A percentile compares a stretch with the other conserved stretches of the same genome.
These are phyloP conservation scores for Cassiopea andromeda DNA, from an alignment of 30 jellyfish, hydroid and myxozoan genomes.

Conservation along the genomic window DNA sequence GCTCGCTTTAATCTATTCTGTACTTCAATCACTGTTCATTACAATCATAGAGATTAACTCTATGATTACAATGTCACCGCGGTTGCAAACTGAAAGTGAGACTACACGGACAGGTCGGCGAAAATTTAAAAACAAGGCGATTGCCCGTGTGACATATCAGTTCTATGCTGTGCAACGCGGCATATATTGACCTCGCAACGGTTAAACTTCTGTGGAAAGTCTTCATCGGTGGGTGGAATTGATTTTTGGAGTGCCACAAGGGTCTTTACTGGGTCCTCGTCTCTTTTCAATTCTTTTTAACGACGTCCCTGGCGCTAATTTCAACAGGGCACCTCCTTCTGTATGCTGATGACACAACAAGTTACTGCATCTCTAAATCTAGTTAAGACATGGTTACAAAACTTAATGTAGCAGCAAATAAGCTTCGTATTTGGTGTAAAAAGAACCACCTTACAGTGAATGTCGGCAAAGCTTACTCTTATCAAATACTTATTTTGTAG, in stretches of 20 bases:
- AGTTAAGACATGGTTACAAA: slow-evolving; percentile 21
- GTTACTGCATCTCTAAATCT: background rate
- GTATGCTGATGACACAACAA: slow-evolving; percentile 52
- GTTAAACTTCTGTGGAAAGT: too few species aligned
- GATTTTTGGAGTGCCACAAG: slow-evolving; percentile 59
- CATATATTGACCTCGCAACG: too few species aligned
- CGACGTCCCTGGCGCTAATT: slow-evolving; percentile 38
- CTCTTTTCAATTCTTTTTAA: slow-evolving; percentile 19
- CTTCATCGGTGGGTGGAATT: slow-evolving; percentile 8
- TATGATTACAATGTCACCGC: too few species aligned
- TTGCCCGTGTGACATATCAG: too few species aligned
- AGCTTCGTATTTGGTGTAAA: slow-evolving; percentile 38
- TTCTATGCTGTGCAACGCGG: too few species aligned
- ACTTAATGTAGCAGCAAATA: slow-evolving; percentile 29
- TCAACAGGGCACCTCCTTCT: slow-evolving; percentile 12
- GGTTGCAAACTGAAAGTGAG: too few species aligned
- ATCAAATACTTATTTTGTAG: slow-evolving; percentile 34
- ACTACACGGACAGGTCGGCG: too few species aligned
- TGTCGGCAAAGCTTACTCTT: slow-evolving; percentile 1
- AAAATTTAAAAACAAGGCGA: too few species aligned
- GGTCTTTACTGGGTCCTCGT: slow-evolving; percentile 31
- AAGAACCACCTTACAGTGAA: slow-evolving; percentile 18
- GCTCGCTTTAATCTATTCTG: too few species aligned
- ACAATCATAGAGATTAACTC: too few species aligned
- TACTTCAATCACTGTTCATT: too few species aligned